Evolutionary conservation across 2,797 vertebrate species (phyloP).

Genomic region (Phylloscopus collybita): DNA sequence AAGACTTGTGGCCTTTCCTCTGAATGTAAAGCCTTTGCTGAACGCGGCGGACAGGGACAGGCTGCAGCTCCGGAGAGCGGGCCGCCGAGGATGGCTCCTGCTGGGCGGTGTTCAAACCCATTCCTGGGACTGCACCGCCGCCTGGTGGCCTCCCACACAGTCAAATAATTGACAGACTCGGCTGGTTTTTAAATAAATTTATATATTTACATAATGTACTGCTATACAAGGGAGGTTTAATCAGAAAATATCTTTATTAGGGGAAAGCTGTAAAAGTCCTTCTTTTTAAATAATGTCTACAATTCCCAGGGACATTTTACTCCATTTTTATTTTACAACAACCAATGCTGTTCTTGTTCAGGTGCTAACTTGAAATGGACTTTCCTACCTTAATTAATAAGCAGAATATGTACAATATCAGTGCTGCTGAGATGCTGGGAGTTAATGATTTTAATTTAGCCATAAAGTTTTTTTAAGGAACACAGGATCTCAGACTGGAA

Average conservation of each 20-base stretch:
- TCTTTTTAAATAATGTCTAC: not conserved
- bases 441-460: not conserved
- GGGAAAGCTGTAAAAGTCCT: not conserved
- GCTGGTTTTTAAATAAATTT: rapidly evolving
- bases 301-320: not conserved
- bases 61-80: not conserved
- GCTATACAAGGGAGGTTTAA: not conserved
- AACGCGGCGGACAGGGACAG: not conserved
- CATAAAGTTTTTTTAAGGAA: not conserved
- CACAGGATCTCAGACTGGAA: not conserved
- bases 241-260: not conserved
- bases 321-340: not conserved
- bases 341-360: not conserved
- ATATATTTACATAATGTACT: not conserved
- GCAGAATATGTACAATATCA: not conserved
- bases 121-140: conserved; percentile 48
- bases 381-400: not conserved
- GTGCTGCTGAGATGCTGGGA: not conserved
- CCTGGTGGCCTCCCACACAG: conserved; percentile 13
- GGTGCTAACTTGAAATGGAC: not conserved
- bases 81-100: rapidly evolving
- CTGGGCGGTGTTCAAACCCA: not conserved
- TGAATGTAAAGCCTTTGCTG: not conserved
- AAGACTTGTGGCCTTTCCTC: not conserved
- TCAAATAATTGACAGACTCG: not conserved